Evolutionary conservation across 2,797 vertebrate genomes (phyloP), one percentile per base, ranked within the genome.

Genomic region (Amniataba percoides): DNA sequence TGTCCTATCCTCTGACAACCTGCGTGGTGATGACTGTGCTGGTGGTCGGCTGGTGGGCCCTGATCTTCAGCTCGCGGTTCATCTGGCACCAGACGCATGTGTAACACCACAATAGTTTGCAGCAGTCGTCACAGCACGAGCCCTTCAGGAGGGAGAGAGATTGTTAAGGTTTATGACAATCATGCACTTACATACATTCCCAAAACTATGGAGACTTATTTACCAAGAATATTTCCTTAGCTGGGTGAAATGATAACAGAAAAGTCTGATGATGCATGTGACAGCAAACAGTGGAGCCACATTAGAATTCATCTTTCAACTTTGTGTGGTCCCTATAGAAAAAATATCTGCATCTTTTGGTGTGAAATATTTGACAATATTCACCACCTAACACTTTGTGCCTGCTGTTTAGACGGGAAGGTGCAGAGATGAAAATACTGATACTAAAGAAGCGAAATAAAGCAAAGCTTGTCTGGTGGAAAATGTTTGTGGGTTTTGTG

Each of bases 21-120:
- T 93, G 91, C 0, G 86, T 86, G 72, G 91, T 93, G 71, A 93
- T 3, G 27, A 93, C 78, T 0, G 74, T 0, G 5, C 7, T 14
- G n/a, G 0, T 2, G 18, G 10, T 0, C 0, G 1, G 0, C 0
- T 7, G 51, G 0, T 0, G 1, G 0, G 4, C 10, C 42, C 92
- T 84, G n/a, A 74, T 86, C 73, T 93, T 94, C 62, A 93, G 1
- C 77, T 94, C 94, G 0, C 94, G 90, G 5, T 88, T 51, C 94
- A 95, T 94, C 88, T 94, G 94, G 82, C 94, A 94, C 94, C 94
- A 94, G 15, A 74, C 84, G 7, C 86, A 94, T 0, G 27, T 0
- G 82, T 93, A 95, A 43, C 94, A 95, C 58, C 45, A 95, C 0
- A n/a, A 0, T 0, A 92, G 0, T 0, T 57, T 83, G 21, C 88